Base-by-base conservation (phyloP, 2,888 invertebrate genomes). In the Onchidella celtica region DNA sequence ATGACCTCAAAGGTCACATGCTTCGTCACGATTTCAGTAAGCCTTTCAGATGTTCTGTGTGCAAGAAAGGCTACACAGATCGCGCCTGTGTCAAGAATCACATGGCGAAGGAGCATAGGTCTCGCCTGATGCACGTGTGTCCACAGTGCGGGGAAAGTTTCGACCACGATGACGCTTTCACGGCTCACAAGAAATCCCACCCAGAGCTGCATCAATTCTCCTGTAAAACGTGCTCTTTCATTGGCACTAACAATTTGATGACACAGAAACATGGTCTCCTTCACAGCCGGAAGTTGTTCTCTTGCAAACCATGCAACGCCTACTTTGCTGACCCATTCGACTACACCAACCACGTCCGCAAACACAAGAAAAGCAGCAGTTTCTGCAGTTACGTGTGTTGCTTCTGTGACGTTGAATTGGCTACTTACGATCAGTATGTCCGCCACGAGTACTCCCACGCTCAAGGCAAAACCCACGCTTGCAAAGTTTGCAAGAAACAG, bases 361-460 rank as follows among this genome's bases (percentile, higher is more conserved):
- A 82, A 6, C 90, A 90, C 82, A 85, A 88, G 59, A 81, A 80
- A 3, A 88, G 88, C 59, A 76, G 81, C 0, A 57, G 84, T 24
- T 89, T 88, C 66, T 82, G 78, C 29, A 74, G 81, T 2, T 90
- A 86, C 65, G 74, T 79, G 9, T 90, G 90, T 68, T 90, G 90
- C 68, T 90, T 90, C 81, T 90, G 90, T 74, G 85, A 87, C 21
- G 68, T 81, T 3, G 73, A 80, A 1, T 82, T 89, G 32, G 77
- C 85, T 4, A 85, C 87, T 3, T 90, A 88, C 70, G 88, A 90
- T 34, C 88, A 86, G 79, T 89, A 89, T 76, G 84, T 89, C 11
- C 73, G 86, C 6, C 90, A 90, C 63, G 90, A 90, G 74, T 88
- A 89, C 73, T 85, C 88, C 0, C 90, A 90, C 75, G 88, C 87